phyloP scores from a whole-genome alignment of 1,140 invertebrate species.

The Hormaphis cornu region DNA sequence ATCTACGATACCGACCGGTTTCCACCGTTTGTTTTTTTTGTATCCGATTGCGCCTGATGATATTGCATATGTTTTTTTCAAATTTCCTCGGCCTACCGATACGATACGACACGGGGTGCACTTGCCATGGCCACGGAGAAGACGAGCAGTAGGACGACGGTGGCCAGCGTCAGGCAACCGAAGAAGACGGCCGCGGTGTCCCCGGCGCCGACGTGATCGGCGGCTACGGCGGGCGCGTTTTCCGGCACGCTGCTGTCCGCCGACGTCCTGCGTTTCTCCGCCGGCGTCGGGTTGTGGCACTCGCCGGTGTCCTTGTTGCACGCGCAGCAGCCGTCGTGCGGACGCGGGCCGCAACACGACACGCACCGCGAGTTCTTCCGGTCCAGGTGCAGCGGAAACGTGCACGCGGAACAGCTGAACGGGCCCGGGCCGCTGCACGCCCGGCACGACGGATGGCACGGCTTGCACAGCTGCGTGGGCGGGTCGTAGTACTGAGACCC shows the following conservation, averaged over 20 bases:
- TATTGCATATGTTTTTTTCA: not conserved
- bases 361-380: conserved; percentile 64
- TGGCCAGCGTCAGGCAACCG: not conserved
- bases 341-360: conserved; percentile 50
- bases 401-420: conserved; percentile 58
- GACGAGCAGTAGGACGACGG: not conserved
- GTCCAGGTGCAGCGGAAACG: conserved; percentile 54
- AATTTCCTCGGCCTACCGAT: not conserved
- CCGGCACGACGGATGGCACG: conserved; percentile 57
- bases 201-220: not conserved
- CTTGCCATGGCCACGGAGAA: not conserved
- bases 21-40: too few species aligned
- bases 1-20: too few species aligned
- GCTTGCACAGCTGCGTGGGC: conserved; percentile 54
- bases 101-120: not conserved
- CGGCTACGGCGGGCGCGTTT: not conserved
- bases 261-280: conserved; percentile 62
- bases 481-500: conserved; percentile 62
- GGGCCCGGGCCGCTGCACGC: conserved; percentile 60
- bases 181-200: not conserved
- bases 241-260: not conserved
- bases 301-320: conserved; percentile 54
- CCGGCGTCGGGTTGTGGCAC: conserved; percentile 47
- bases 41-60: too few species aligned
- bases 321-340: conserved; percentile 52